Percentiles rank a stretch among this genome's conserved stretches.
Conservation (phyloP, 2,113 vertebrate genomes). For the Hepsetus odoe region DNA sequence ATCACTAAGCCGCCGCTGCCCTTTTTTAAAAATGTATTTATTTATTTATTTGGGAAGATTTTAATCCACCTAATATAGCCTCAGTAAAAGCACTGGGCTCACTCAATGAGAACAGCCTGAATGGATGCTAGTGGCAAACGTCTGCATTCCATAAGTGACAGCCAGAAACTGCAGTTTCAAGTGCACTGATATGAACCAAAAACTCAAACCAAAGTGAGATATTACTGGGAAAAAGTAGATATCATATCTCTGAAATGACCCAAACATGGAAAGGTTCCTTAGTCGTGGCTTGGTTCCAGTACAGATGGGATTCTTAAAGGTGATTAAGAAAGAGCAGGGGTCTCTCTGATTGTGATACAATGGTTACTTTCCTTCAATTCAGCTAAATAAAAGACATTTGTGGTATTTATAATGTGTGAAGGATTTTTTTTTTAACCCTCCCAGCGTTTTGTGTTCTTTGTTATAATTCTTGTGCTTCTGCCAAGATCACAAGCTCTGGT, state of each 20-base stretch:
- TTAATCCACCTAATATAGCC: not conserved
- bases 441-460: constrained; percentile 1
- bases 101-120: not conserved
- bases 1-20: no score
- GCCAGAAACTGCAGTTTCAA: not conserved
- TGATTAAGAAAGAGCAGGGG: constrained; percentile 28
- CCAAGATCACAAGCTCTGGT: constrained; percentile 38
- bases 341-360: constrained; percentile 19
- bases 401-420: constrained; percentile 44
- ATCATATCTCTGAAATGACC: not conserved
- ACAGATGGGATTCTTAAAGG: constrained; percentile 24
- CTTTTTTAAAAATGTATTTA: no score
- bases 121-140: not conserved
- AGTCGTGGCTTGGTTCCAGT: constrained; percentile 37
- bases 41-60: no score
- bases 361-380: constrained; percentile 25
- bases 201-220: not conserved
- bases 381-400: constrained; percentile 49
- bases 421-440: constrained; percentile 13
- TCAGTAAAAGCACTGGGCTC: not conserved
- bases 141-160: not conserved
- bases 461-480: constrained; percentile 26
- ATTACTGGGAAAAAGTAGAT: not conserved
- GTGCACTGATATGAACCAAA: not conserved
- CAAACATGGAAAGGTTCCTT: constrained; percentile 36